A percentile compares a stretch with the other conserved stretches of the same genome.
Conservation (phyloP, 2,888 invertebrate species). For the Desoria tigrina region DNA sequence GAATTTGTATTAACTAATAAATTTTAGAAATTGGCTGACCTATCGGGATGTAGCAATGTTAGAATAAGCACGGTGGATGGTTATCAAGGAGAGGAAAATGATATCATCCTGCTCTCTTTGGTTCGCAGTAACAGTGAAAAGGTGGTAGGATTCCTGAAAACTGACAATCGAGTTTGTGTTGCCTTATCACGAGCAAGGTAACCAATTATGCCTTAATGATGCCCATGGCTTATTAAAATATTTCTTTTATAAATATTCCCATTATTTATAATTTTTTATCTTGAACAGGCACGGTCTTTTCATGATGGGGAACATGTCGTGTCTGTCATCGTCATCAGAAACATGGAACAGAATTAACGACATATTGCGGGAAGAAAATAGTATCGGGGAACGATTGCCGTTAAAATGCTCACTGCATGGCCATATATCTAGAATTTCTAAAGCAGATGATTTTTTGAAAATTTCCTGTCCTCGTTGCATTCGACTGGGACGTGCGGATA, state of each 20-base stretch:
- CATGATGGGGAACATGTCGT: conserved; percentile 53
- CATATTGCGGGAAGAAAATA: conserved; percentile 11
- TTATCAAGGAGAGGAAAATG: conserved; percentile 77
- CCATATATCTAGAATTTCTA: too few relatives aligned
- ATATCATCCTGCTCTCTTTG: conserved; percentile 73
- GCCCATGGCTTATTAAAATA: too few relatives aligned
- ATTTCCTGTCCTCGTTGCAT: too few relatives aligned
- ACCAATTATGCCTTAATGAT: too few relatives aligned
- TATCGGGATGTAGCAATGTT: conserved; percentile 59
- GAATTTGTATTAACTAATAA: too few relatives aligned
- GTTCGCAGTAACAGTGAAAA: conserved; percentile 71
- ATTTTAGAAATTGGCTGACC: not conserved
- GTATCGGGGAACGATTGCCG: conserved; percentile 55
- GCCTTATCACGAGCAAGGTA: conserved; percentile 72
- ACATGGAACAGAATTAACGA: conserved; percentile 48
- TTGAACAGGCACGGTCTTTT: conserved; percentile 21
- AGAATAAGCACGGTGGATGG: conserved; percentile 71
- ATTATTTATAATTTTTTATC: conserved; percentile 2
- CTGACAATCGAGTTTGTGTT: conserved; percentile 72
- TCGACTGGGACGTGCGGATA: too few relatives aligned
- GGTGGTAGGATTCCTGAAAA: conserved; percentile 70
- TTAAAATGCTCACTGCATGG: not conserved
- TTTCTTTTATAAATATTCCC: too few relatives aligned
- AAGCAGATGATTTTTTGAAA: too few relatives aligned
- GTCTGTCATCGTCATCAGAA: conserved; percentile 21